A percentile compares a stretch with the other conserved stretches of the same genome.
Conservation (phyloP, 1,140 invertebrate species). For the Gonioctena quinquepunctata region DNA sequence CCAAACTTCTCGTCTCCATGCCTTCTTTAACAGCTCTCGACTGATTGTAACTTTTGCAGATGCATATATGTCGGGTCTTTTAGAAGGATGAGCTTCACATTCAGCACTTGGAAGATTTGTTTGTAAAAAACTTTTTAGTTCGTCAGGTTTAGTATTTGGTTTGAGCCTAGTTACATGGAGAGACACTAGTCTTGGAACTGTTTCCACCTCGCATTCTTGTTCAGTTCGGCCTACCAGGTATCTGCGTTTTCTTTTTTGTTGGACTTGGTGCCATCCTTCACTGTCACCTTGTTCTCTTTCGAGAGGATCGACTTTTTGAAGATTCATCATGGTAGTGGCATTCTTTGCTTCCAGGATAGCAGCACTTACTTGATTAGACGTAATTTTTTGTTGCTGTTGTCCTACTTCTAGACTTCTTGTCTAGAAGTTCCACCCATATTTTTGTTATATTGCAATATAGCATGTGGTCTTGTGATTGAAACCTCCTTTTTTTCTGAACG, state of each 20-base stretch:
- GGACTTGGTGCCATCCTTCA: neutral
- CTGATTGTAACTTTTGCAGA: neutral
- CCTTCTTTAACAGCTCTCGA: neutral
- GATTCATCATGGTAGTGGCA: neutral
- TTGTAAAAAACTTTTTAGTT: neutral
- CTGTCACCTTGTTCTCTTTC: neutral
- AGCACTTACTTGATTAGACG: neutral
- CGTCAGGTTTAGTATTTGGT: neutral
- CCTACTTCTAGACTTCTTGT: neutral
- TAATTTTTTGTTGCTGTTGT: neutral
- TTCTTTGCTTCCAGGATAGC: neutral
- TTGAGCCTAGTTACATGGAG: neutral
- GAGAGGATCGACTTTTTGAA: neutral
- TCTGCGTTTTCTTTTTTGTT: neutral
- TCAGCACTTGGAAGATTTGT: neutral
- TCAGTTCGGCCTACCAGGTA: neutral
- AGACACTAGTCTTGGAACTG: neutral
- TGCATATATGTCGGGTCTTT: neutral
- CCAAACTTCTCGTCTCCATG: neutral
- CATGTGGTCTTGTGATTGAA: no score
- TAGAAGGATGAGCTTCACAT: neutral
- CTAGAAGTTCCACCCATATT: no score
- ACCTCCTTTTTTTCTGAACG: no score
- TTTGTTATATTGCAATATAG: no score
- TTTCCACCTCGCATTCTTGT: neutral